A percentile compares a stretch with the other conserved stretches of the same genome.
Evolutionary conservation across 2,888 invertebrate species (phyloP).

Genomic region (Troides helena): DNA sequence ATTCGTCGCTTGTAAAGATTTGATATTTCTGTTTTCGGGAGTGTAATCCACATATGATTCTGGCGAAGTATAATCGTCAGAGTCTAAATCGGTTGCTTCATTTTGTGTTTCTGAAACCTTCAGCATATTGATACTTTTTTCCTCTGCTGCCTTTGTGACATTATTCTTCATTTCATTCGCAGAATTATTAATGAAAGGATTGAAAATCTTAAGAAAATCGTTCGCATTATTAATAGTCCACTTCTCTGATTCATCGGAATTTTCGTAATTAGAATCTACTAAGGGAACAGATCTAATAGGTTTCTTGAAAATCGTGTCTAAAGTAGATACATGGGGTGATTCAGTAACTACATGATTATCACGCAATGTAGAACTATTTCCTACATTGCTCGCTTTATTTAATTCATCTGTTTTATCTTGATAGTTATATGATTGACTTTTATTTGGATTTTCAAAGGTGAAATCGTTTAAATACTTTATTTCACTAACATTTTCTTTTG

Average conservation of each 20-base stretch:
- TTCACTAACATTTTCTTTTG: constrained; percentile 51
- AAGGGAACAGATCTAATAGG: constrained; percentile 56
- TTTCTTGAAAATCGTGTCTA: constrained; percentile 37
- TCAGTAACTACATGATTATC: constrained; percentile 15
- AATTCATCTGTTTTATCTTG: constrained; percentile 3
- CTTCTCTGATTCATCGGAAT: constrained; percentile 41
- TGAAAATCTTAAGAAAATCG: constrained; percentile 39
- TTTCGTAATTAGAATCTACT: constrained; percentile 47
- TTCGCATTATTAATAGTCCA: constrained; percentile 50
- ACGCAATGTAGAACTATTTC: constrained; percentile 35
- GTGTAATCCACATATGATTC: constrained; percentile 29
- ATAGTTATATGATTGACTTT: constrained; percentile 24
- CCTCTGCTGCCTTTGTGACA: constrained; percentile 19
- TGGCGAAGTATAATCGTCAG: constrained; percentile 45
- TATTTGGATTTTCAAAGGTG: constrained; percentile 34
- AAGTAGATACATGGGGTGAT: constrained; percentile 23
- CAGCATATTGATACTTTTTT: constrained; percentile 3
- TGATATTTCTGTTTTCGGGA: constrained; percentile 27
- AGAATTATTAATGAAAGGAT: constrained; percentile 19
- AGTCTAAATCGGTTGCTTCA: constrained; percentile 41
- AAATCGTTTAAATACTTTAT: constrained; percentile 47
- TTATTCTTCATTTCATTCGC: constrained; percentile 10
- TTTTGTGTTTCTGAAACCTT: constrained; percentile 24
- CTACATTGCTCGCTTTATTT: constrained; percentile 13
- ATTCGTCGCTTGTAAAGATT: constrained; percentile 30